A percentile compares a stretch with the other conserved stretches of the same genome.
These are phyloP conservation scores for Holothuria leucospilota DNA, from an alignment of 53 echinoderm and acorn worm species.

Conservation along the genomic window DNA sequence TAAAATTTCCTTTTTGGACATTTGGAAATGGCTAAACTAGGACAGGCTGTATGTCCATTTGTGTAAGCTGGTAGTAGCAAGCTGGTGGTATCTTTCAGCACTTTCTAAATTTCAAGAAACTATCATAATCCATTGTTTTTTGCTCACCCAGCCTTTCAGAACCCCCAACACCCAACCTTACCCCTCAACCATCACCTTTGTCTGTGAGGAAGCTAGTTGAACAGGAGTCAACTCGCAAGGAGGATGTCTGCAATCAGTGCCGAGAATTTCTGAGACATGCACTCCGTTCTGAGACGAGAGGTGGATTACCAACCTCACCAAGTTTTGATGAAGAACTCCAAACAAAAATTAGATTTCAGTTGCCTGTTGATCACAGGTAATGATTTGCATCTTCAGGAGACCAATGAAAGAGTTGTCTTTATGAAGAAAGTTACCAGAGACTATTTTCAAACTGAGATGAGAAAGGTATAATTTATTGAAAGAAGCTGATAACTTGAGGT, in stretches of 20 bases:
- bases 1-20: neutral
- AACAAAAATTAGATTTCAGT: slow-evolving; percentile 23
- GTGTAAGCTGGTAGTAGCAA: no score
- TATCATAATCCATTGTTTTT: no score
- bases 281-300: slow-evolving; percentile 44
- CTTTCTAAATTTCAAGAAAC: no score
- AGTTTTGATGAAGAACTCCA: slow-evolving; percentile 35
- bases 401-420: no score
- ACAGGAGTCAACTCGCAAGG: slow-evolving; percentile 42
- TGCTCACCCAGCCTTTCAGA: slow-evolving; percentile 73
- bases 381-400: neutral
- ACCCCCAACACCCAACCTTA: slow-evolving; percentile 76
- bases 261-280: slow-evolving; percentile 80
- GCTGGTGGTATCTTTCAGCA: no score
- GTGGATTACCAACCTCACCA: slow-evolving; percentile 33
- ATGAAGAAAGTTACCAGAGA: no score
- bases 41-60: no score
- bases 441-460: no score
- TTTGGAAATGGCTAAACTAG: neutral
- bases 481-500: no score
- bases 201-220: slow-evolving; percentile 57
- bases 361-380: slow-evolving; percentile 29
- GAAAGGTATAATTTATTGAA: no score
- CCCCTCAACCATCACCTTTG: slow-evolving; percentile 44
- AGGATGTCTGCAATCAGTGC: slow-evolving; percentile 89